Conservation (phyloP, 2,888 invertebrate species). For the Sminthurides aquaticus region DNA sequence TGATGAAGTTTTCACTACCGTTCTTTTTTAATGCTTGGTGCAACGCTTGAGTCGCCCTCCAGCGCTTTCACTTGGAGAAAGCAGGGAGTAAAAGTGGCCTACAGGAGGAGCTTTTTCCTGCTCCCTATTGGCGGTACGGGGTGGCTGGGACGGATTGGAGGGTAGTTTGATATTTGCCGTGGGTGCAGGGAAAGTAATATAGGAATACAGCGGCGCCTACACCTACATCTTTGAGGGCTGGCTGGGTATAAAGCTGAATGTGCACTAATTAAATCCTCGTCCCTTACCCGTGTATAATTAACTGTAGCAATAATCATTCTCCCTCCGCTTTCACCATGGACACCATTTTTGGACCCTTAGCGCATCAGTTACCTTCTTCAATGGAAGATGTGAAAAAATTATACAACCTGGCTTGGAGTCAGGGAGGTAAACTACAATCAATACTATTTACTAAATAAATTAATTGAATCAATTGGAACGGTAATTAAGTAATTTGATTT, state of each 20-base stretch:
- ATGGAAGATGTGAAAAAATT: constrained; percentile 8
- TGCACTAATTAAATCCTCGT: too few species aligned
- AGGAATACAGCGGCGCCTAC: neutral
- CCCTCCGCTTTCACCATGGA: constrained; percentile 16
- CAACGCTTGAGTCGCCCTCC: neutral
- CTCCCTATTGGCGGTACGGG: neutral
- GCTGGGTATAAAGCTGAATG: too few species aligned
- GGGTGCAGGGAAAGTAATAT: neutral
- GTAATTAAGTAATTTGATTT: too few species aligned
- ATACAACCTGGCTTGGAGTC: constrained; percentile 15
- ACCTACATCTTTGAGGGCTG: neutral
- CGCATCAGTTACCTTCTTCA: constrained; percentile 17
- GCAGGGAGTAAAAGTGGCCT: neutral
- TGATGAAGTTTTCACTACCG: too few species aligned
- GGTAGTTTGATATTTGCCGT: neutral
- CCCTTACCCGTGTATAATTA: too few species aligned
- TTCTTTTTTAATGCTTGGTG: too few species aligned
- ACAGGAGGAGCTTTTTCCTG: neutral
- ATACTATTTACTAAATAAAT: too few species aligned
- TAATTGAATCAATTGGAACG: too few species aligned
- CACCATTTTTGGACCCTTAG: constrained; percentile 22
- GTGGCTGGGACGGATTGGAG: neutral
- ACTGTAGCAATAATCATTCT: constrained; percentile 4
- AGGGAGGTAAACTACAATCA: constrained; percentile 20
- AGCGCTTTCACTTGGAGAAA: neutral